These are phyloP conservation scores for Fragariocoptes setiger DNA, from an alignment of 1,140 invertebrate species.

Conservation along the genomic window DNA sequence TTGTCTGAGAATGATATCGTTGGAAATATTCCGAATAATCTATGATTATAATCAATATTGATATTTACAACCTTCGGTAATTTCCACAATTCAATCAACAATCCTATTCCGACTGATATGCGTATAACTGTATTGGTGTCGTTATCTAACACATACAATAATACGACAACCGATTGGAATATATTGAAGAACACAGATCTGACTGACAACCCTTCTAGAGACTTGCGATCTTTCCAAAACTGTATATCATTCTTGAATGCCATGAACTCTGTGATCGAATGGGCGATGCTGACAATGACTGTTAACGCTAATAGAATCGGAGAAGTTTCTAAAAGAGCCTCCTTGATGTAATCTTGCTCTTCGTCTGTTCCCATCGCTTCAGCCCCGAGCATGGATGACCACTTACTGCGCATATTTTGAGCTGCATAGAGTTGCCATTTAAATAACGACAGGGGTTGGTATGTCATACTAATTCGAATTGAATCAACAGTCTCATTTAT, in stretches of 20 bases:
- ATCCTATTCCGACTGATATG: slow-evolving; percentile 61
- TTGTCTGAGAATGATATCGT: slow-evolving; percentile 56
- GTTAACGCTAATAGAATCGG: slow-evolving; percentile 74
- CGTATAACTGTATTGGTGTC: slow-evolving; percentile 85
- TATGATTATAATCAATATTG: slow-evolving; percentile 37
- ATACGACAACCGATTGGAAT: slow-evolving; percentile 72
- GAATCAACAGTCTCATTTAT: slow-evolving; percentile 51
- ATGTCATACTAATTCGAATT: slow-evolving; percentile 29
- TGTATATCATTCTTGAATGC: slow-evolving; percentile 99
- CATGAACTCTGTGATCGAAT: slow-evolving; percentile 88
- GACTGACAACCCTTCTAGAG: slow-evolving; percentile 81
- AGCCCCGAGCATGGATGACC: slow-evolving; percentile 20
- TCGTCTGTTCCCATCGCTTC: slow-evolving; percentile 34
- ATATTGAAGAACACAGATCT: slow-evolving; percentile 97
- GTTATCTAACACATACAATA: slow-evolving; percentile 88
- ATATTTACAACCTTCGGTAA: slow-evolving; percentile 60
- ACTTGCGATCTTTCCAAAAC: slow-evolving; percentile 94
- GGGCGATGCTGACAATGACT: slow-evolving; percentile 63
- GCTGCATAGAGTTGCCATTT: slow-evolving; percentile 88
- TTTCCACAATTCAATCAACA: slow-evolving; percentile 97
- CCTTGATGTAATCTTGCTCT: slow-evolving; percentile 86
- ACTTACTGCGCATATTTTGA: slow-evolving; percentile 43
- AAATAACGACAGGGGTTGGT: slow-evolving; percentile 67
- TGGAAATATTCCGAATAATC: slow-evolving; percentile 42
- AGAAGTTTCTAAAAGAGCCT: slow-evolving; percentile 82